Conservation (phyloP, 37 sponge, comb jelly and placozoan genomes). For the Spongia lamella region DNA sequence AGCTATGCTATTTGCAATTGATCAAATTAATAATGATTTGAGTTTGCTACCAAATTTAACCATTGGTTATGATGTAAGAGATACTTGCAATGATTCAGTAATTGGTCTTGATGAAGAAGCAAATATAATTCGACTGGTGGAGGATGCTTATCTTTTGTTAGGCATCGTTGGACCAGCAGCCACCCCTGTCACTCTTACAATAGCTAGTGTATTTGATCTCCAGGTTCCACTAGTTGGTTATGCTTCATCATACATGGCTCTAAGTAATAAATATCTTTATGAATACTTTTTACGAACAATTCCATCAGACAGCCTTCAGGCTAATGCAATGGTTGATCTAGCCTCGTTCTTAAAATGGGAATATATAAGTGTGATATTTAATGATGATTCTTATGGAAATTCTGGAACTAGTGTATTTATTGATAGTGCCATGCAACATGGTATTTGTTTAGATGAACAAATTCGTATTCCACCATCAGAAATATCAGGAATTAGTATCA, state of each 20-base stretch:
- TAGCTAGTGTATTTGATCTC: constrained; percentile 52
- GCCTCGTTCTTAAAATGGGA: constrained; percentile 62
- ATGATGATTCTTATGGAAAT: constrained; percentile 63
- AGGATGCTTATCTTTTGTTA: background rate
- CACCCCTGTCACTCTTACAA: constrained; percentile 64
- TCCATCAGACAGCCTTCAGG: constrained; percentile 84
- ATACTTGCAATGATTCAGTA: constrained; percentile 78
- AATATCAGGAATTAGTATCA: too few species aligned
- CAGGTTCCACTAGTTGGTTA: constrained; percentile 83
- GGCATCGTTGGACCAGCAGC: constrained; percentile 82
- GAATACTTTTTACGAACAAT: constrained; percentile 84
- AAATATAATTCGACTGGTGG: constrained; percentile 26
- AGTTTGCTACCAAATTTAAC: constrained; percentile 54
- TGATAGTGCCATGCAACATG: constrained; percentile 16
- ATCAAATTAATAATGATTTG: constrained; percentile 63
- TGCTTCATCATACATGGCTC: constrained; percentile 71
- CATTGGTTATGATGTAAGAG: constrained; percentile 86
- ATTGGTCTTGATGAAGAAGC: constrained; percentile 78
- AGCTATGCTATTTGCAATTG: constrained; percentile 83
- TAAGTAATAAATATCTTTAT: constrained; percentile 76
- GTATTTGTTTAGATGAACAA: constrained; percentile 56
- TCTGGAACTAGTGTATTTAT: constrained; percentile 53
- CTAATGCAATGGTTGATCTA: constrained; percentile 80
- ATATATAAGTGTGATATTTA: constrained; percentile 52
- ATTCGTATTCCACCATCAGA: constrained; percentile 13